A percentile compares a stretch with the other conserved stretches of the same genome.
Evolutionary conservation across 2,797 vertebrate genomes (phyloP).

Genomic region (Alfaro cultratus): DNA sequence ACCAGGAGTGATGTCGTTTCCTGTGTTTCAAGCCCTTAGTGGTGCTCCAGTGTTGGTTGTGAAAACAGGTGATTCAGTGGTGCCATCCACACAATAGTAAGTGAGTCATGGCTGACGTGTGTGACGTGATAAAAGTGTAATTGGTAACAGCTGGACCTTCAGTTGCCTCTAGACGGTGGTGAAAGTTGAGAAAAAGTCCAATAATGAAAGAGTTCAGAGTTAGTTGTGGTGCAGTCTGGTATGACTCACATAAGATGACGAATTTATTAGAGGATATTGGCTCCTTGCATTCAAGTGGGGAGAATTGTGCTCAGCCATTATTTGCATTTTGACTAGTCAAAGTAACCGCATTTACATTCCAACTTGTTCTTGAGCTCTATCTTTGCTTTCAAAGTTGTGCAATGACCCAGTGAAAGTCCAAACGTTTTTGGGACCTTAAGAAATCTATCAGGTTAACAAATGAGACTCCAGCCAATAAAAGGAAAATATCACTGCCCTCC

Average conservation of each 20-base stretch:
- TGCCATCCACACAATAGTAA: too few species aligned
- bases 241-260: background rate
- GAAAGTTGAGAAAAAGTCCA: background rate
- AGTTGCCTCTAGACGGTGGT: background rate
- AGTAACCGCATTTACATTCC: background rate
- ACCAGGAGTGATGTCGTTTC: too few species aligned
- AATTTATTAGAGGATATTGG: background rate
- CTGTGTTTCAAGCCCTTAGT: too few species aligned
- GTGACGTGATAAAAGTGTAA: too few species aligned
- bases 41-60: too few species aligned
- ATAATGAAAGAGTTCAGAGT: background rate
- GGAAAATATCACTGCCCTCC: background rate
- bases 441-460: background rate
- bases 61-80: too few species aligned
- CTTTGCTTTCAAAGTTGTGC: background rate
- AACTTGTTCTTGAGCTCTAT: background rate
- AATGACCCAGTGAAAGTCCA: background rate
- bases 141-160: too few species aligned
- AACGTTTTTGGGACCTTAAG: background rate
- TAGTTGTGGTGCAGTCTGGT: background rate
- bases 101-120: too few species aligned
- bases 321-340: background rate
- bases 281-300: background rate
- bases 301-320: background rate
- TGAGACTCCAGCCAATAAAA: background rate